A percentile compares a stretch with the other conserved stretches of the same genome.
phyloP scores from a whole-genome alignment of 2,888 invertebrate genomes.

The Blastobasis adustella region DNA sequence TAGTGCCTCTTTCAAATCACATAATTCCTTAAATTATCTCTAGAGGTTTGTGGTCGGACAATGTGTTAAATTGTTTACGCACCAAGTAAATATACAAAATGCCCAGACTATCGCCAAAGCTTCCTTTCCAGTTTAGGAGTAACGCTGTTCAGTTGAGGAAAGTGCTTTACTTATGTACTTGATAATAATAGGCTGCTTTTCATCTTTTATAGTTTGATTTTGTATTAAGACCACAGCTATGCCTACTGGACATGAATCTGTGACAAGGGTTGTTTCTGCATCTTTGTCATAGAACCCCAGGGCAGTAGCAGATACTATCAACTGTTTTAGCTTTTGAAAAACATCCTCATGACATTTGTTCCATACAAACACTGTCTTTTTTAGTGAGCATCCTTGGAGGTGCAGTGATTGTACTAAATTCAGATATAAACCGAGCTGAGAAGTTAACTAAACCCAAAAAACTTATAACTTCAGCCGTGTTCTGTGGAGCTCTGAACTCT shows the following conservation, averaged over 20 bases:
- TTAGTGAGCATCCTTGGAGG: too few species aligned
- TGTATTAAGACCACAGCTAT: conserved; percentile 2
- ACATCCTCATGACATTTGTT: too few species aligned
- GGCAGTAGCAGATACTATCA: neutral
- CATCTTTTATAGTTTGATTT: neutral
- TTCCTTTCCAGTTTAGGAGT: conserved; percentile 10
- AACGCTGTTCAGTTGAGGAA: conserved; percentile 4
- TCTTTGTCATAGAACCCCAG: conserved; percentile 1
- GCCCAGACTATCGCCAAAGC: conserved; percentile 8
- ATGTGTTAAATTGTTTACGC: neutral
- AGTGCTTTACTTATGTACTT: conserved; percentile 4
- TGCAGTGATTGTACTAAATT: too few species aligned
- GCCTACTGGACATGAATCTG: conserved; percentile 9
- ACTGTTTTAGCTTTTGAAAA: neutral
- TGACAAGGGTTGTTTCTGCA: conserved; percentile 2
- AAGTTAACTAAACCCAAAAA: too few species aligned
- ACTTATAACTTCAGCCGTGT: too few species aligned
- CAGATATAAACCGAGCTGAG: too few species aligned
- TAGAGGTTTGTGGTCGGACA: conserved; percentile 1
- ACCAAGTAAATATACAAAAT: conserved; percentile 7
- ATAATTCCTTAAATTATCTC: conserved; percentile 1
- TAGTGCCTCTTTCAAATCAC: conserved; percentile 1
- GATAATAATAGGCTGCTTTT: conserved; percentile 1
- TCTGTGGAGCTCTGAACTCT: too few species aligned
- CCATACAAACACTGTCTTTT: too few species aligned